Evolutionary conservation across 2,797 vertebrate genomes (phyloP).

Genomic region (Pogonophryne albipinna): DNA sequence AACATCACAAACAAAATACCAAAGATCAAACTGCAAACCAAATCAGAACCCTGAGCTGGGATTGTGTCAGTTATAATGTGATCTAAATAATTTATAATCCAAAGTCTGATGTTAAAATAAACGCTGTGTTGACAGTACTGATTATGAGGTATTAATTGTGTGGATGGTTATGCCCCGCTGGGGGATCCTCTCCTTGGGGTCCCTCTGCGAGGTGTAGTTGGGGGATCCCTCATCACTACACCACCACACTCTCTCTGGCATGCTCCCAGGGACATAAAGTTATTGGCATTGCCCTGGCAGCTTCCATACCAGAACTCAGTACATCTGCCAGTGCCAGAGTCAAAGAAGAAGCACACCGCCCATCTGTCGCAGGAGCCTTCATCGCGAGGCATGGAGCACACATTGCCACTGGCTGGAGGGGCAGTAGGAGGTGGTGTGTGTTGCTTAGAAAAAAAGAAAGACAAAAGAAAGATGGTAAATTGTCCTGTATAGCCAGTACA

Average conservation of each 20-base stretch:
- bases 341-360: conserved; percentile 89
- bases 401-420: conserved; percentile 39
- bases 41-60: background rate
- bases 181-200: conserved; percentile 41
- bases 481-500: background rate
- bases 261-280: conserved; percentile 87
- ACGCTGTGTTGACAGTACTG: background rate
- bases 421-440: conserved; percentile 12
- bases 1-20: conserved; percentile 21
- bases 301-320: conserved; percentile 94
- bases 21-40: background rate
- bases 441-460: conserved; percentile 15
- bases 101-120: conserved; percentile 23
- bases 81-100: background rate
- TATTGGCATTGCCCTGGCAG: conserved; percentile 93
- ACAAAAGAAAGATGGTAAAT: background rate
- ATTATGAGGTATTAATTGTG: conserved; percentile 18
- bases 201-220: conserved; percentile 28
- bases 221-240: conserved; percentile 32
- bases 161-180: conserved; percentile 39
- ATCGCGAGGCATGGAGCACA: conserved; percentile 88
- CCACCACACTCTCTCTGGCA: conserved; percentile 85
- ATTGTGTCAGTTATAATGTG: background rate
- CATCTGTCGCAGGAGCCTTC: conserved; percentile 89
- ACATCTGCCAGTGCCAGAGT: conserved; percentile 83